Conservation (phyloP, 2,797 vertebrate genomes). For the Vireo griseus region DNA sequence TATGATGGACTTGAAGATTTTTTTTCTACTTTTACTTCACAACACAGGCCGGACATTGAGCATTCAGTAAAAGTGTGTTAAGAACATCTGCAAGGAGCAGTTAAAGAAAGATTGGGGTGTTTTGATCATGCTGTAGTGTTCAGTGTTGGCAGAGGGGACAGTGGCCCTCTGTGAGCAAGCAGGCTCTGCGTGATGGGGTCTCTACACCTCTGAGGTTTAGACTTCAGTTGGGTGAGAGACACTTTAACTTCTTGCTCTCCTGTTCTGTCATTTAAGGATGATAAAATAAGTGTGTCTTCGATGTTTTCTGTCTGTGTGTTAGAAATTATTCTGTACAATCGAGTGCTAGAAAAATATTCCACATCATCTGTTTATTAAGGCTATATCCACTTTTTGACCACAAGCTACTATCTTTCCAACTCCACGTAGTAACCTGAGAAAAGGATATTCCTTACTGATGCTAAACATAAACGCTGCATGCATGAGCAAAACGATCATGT, state of each 20-base stretch:
- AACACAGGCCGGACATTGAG: not conserved
- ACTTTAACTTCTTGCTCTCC: not conserved
- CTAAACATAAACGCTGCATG: not conserved
- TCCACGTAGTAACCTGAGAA: not conserved
- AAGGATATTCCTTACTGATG: not conserved
- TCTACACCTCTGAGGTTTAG: not conserved
- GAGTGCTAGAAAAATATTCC: not conserved
- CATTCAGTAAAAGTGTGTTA: not conserved
- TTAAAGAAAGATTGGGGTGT: fast-evolving
- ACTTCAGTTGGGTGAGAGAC: not conserved
- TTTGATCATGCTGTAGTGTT: not conserved
- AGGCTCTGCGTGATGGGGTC: not conserved
- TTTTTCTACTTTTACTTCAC: not conserved
- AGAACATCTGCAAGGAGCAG: not conserved
- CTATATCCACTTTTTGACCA: not conserved
- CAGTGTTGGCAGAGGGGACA: not conserved
- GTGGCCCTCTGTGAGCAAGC: not conserved
- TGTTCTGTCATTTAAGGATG: not conserved
- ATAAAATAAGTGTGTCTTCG: not conserved
- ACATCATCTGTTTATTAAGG: not conserved
- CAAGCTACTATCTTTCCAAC: not conserved
- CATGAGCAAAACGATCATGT: not conserved
- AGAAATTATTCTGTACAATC: not conserved
- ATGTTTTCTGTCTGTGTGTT: not conserved
- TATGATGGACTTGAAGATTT: not conserved